Conservation (phyloP, 2,113 vertebrate species). For the Sigmodon hispidus region DNA sequence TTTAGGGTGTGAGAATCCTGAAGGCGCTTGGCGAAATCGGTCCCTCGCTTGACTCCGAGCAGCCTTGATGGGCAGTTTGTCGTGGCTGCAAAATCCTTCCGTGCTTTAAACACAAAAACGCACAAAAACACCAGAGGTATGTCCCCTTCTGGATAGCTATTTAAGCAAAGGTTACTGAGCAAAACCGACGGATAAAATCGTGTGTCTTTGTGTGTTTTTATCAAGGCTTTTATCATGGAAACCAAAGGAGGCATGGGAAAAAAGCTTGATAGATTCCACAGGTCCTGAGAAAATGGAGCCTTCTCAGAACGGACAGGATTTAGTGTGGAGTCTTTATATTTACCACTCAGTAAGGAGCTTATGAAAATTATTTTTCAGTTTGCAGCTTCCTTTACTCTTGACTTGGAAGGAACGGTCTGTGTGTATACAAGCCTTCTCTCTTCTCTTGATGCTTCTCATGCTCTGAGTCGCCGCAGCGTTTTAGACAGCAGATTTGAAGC, state of each 20-base stretch:
- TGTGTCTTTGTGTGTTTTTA: not conserved
- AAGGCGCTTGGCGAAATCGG: conserved; percentile 63
- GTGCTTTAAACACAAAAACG: conserved; percentile 72
- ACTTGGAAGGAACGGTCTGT: conserved; percentile 74
- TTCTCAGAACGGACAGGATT: conserved; percentile 45
- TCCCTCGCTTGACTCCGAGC: conserved; percentile 72
- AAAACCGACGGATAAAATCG: conserved; percentile 86
- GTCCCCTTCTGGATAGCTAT: conserved; percentile 86
- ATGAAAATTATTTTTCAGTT: conserved; percentile 77
- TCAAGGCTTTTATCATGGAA: conserved; percentile 83
- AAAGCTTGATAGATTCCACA: conserved; percentile 80
- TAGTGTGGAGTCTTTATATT: conserved; percentile 42
- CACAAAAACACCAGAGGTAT: conserved; percentile 85
- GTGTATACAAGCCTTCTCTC: conserved; percentile 51
- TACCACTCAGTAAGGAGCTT: conserved; percentile 76
- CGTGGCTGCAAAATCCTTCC: conserved; percentile 78
- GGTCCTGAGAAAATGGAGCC: conserved; percentile 70
- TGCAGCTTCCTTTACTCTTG: conserved; percentile 45
- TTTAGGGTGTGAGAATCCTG: conserved; percentile 59
- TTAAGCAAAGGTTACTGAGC: conserved; percentile 87
- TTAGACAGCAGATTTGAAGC: conserved; percentile 48
- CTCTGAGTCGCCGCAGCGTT: conserved; percentile 16
- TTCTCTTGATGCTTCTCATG: conserved; percentile 6
- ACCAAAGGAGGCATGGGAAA: conserved; percentile 81
- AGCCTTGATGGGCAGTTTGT: conserved; percentile 75